Percentiles rank a stretch among this genome's conserved stretches.
phyloP scores from a whole-genome alignment of 2,797 vertebrate genomes.

The Ceyx erithaca region DNA sequence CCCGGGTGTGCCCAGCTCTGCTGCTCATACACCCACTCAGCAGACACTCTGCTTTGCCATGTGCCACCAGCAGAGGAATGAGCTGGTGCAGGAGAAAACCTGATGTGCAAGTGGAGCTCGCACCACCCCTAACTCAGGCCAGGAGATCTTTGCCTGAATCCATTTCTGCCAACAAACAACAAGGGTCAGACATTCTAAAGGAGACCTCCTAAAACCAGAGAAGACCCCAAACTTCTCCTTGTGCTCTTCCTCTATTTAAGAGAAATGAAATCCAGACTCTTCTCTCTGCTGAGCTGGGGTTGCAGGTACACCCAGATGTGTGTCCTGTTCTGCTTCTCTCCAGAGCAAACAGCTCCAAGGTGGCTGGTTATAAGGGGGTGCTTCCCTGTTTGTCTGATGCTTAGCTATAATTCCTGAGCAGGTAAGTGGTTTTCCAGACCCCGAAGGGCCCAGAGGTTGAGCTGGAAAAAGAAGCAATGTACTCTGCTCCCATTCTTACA shows the following conservation, averaged over 20 bases:
- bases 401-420: rapidly evolving
- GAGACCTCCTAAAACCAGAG: rapidly evolving
- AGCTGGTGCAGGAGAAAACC: background rate
- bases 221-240: background rate
- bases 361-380: rapidly evolving
- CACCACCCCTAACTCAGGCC: background rate
- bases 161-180: background rate
- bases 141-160: background rate
- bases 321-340: background rate
- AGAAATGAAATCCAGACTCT: background rate
- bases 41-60: background rate
- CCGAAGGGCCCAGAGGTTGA: background rate
- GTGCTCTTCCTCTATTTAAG: background rate
- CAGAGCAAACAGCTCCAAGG: background rate
- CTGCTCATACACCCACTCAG: background rate
- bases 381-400: background rate
- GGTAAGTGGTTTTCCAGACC: background rate
- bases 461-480: background rate
- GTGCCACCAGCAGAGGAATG: background rate
- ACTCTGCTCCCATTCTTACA: rapidly evolving
- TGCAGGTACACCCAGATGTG: background rate
- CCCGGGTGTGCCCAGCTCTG: background rate
- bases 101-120: background rate
- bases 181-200: background rate
- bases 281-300: rapidly evolving